A percentile compares a stretch with the other conserved stretches of the same genome.
These are phyloP conservation scores for Athalia cordata DNA, from an alignment of 2,888 invertebrate species.

Conservation along the genomic window DNA sequence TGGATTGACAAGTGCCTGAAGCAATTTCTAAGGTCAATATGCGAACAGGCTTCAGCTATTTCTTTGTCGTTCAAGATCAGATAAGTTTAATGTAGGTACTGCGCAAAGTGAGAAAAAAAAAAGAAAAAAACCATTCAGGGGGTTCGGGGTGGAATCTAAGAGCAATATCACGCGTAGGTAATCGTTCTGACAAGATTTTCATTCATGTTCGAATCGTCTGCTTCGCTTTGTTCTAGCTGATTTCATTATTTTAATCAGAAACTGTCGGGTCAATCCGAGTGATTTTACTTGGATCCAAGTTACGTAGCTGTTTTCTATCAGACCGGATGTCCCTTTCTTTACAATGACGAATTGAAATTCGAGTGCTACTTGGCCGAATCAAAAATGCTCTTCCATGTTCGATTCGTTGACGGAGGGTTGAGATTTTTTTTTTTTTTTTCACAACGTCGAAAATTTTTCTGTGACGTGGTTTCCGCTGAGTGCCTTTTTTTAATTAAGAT, in stretches of 20 bases:
- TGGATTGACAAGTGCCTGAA: neutral
- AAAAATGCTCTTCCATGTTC: neutral
- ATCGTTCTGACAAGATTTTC: too few species aligned
- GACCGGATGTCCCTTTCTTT: too few species aligned
- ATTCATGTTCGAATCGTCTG: too few species aligned
- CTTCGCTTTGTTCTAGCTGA: too few species aligned
- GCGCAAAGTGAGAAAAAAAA: too few species aligned
- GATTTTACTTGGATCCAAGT: too few species aligned
- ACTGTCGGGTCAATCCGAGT: too few species aligned
- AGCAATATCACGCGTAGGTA: too few species aligned
- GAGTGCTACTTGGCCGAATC: neutral
- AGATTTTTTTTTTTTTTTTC: constrained; percentile 28
- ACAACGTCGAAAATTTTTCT: constrained; percentile 37
- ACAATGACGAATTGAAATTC: neutral
- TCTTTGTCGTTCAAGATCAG: neutral
- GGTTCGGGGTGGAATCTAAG: too few species aligned
- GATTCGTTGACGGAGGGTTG: constrained; percentile 7
- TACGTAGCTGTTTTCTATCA: too few species aligned
- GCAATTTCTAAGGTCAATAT: constrained; percentile 31
- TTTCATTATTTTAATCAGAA: too few species aligned
- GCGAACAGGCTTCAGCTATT: neutral
- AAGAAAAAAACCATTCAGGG: too few species aligned
- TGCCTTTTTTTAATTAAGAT: constrained; percentile 56
- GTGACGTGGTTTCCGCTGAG: constrained; percentile 49
- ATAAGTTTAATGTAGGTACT: neutral